Evolutionary conservation across 2,113 vertebrate genomes (phyloP), one percentile per base, ranked within the genome.

Genomic region (Chaetops frenatus): DNA sequence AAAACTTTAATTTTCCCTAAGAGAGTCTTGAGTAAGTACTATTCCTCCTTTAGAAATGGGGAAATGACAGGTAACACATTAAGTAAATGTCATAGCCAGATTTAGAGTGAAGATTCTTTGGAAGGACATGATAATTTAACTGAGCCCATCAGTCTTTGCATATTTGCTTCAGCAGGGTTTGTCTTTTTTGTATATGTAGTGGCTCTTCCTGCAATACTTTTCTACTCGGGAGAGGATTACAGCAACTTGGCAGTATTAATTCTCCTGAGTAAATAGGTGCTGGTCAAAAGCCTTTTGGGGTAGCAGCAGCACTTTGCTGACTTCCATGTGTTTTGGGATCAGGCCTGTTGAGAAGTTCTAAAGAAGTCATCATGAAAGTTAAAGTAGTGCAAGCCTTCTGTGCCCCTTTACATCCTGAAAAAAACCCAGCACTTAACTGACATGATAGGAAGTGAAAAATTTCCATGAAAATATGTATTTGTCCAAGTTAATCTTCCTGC

Each of bases 51-150:
- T 83, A 88, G 79, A 93, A 93, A 60, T 74, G 53, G 21, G 25
- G 33, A 86, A 91, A 71, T 88, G 85, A 65, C 25, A 90, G 93
- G 92, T 90, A 88, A 81, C 90, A 78, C 5, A 0, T 83, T 81
- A 90, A 83, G 76, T 95, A 91, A 96, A 94, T 95, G 95, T 95
- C 91, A 93, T 76, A 88, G 51, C n/a, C 80, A 53, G 60, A 86
- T 94, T 96, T 96, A 81, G 72, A 96, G 64, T 78, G 60, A 90
- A 60, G 67, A 67, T 66, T 88, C 48, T 64, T 86, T 86, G 40
- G 35, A 89, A 66, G 51, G 53, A 50, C 13, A 10, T 51, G 81
- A 40, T 88, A 81, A 71, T 90, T 95, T 90, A 54, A 45, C 67
- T 57, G 53, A 88, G 44, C 72, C 38, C 28, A 64, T 84, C 72